Percentiles rank a stretch among this genome's conserved stretches.
phyloP scores from a whole-genome alignment of 1,140 invertebrate species.

The Paramacrobiotus metropolitanus region DNA sequence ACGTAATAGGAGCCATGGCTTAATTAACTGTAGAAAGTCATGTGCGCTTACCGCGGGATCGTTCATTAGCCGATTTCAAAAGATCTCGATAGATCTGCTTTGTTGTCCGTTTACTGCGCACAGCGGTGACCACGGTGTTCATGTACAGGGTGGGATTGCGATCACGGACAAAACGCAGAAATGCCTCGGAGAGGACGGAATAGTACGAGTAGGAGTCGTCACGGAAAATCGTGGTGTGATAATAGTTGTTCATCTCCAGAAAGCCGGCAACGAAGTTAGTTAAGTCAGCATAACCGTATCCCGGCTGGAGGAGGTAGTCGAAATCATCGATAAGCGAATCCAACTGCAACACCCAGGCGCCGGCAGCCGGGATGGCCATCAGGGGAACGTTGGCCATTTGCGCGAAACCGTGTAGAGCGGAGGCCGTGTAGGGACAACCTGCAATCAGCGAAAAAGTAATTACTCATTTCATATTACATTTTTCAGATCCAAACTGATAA shows the following conservation, averaged over 20 bases:
- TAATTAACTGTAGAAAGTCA: too few species aligned
- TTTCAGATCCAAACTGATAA: too few species aligned
- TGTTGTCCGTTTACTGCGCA: neutral
- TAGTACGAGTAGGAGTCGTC: conserved; percentile 3
- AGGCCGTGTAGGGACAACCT: neutral
- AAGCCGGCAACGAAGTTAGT: neutral
- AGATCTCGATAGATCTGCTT: neutral
- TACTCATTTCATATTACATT: too few species aligned
- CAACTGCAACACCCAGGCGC: neutral
- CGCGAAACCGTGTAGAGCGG: neutral
- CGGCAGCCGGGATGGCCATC: neutral
- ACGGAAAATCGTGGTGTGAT: neutral
- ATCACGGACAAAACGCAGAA: neutral
- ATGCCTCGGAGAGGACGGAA: neutral
- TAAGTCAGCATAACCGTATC: neutral
- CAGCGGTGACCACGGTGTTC: neutral
- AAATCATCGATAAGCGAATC: neutral
- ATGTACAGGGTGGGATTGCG: neutral
- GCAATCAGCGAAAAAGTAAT: too few species aligned
- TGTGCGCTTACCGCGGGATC: neutral
- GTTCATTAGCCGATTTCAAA: neutral
- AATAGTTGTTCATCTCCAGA: neutral
- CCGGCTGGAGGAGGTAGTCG: neutral
- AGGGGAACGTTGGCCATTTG: neutral
- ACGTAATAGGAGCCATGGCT: too few species aligned